Base-by-base conservation (phyloP, 2,888 invertebrate species). In the Eupeodes luniger region DNA sequence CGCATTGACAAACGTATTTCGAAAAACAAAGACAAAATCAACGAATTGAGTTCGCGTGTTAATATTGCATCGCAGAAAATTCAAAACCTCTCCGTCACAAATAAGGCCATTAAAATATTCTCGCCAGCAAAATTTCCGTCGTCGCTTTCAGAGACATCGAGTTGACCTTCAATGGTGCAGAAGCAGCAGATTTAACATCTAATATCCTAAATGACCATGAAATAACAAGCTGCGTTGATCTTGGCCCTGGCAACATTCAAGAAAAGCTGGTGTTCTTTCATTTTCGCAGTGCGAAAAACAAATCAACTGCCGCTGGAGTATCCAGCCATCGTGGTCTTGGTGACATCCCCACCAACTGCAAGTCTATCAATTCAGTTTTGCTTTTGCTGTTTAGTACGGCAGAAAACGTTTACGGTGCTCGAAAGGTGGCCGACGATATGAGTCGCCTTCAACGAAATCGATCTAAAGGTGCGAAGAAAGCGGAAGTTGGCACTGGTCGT, bases 121-220 rank as follows among this genome's bases (percentile, higher is more conserved):
- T 97, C 98, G 0, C 96, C 96, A 90, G 96, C 97, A n/a, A 97
- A 97, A 93, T 97, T 97, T 94, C 98, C 98, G 14, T 95, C 96
- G 5, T 93, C 94, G 62, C 95, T n/a, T 91, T 92, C 53, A 83
- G 77, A 19, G 91, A 92, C 53, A 91, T 93, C 75, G 91, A 92
- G 11, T 90, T 91, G 40, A 94, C 93, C 4, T 94, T 94, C 80
- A 72, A 79, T 19, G 75, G 82, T 14, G 19, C 47, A 14, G 61
- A 81, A 16, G 36, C 57, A 34, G 3, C 47, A 44, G 62, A 55
- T 0, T 14, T 70, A 66, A 19, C 53, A 59, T 12, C 61, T 11
- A 53, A 47, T 9, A 10, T 44, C 36, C 47, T 44, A 6, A 44
- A 14, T 14, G 81, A 90, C 36, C 92, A 91, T 86, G 90, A 91